phyloP scores from a whole-genome alignment of 2,888 invertebrate genomes.

The Drosophila peninsularis region DNA sequence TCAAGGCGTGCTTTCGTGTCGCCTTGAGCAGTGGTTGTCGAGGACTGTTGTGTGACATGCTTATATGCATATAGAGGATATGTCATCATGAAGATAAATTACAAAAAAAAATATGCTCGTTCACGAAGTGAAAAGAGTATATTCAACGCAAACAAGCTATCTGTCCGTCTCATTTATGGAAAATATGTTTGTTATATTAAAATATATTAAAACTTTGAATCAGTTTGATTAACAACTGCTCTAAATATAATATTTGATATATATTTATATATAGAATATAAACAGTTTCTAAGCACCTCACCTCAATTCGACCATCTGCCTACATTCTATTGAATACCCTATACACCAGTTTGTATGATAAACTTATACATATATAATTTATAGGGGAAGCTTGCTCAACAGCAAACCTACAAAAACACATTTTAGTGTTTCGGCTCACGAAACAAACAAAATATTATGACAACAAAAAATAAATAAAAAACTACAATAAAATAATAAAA shows the following conservation, averaged over 20 bases:
- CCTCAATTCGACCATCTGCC: neutral
- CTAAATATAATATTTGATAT: no score
- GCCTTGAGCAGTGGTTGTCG: neutral
- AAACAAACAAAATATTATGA: conserved; percentile 33
- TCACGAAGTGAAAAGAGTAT: neutral
- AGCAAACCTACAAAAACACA: conserved; percentile 28
- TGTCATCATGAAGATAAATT: neutral
- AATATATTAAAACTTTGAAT: no score
- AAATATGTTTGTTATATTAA: no score
- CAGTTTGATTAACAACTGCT: no score
- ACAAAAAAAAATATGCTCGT: neutral
- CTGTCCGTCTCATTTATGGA: no score
- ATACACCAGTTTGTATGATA: neutral
- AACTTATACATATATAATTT: neutral
- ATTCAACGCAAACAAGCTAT: no score
- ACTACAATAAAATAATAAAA: conserved; percentile 23
- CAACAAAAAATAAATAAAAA: conserved; percentile 28
- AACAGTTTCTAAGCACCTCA: no score
- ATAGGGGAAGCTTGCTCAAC: conserved; percentile 3
- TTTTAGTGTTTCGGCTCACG: conserved; percentile 34
- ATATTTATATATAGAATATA: no score
- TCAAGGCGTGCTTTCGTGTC: neutral
- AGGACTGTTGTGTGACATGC: neutral
- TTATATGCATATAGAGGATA: neutral
- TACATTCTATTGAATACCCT: neutral